These are phyloP conservation scores for Idaea dimidiata DNA, from an alignment of 2,888 invertebrate species.

Conservation along the genomic window DNA sequence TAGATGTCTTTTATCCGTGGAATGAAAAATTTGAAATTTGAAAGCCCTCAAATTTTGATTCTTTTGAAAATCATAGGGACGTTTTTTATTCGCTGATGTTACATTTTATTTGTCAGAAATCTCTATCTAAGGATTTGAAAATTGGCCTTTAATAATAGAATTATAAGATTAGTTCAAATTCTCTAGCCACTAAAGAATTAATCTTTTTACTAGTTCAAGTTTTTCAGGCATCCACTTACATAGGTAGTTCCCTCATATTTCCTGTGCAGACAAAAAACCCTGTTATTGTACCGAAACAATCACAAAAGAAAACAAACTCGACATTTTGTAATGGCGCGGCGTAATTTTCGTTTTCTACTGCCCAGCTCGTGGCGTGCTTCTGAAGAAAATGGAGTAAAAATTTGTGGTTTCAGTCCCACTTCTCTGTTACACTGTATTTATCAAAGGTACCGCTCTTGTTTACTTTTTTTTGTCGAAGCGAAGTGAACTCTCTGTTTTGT, in stretches of 20 bases:
- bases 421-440: neutral
- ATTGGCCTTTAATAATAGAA: too few species aligned
- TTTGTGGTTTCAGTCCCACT: neutral
- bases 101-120: too few species aligned
- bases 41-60: too few species aligned
- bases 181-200: too few species aligned
- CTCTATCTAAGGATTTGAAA: too few species aligned
- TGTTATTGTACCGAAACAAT: neutral
- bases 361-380: neutral
- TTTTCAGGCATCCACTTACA: neutral
- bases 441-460: neutral
- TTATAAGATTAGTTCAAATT: too few species aligned
- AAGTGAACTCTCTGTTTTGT: slow-evolving; percentile 7
- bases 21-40: too few species aligned
- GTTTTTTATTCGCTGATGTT: too few species aligned
- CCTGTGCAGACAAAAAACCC: neutral
- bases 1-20: too few species aligned
- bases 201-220: neutral
- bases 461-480: neutral
- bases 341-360: neutral
- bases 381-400: neutral
- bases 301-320: neutral
- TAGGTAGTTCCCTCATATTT: neutral
- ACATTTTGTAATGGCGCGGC: neutral
- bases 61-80: too few species aligned